Base-by-base conservation (phyloP, 2,888 invertebrate genomes). In the Ichneumoninae sp. region DNA sequence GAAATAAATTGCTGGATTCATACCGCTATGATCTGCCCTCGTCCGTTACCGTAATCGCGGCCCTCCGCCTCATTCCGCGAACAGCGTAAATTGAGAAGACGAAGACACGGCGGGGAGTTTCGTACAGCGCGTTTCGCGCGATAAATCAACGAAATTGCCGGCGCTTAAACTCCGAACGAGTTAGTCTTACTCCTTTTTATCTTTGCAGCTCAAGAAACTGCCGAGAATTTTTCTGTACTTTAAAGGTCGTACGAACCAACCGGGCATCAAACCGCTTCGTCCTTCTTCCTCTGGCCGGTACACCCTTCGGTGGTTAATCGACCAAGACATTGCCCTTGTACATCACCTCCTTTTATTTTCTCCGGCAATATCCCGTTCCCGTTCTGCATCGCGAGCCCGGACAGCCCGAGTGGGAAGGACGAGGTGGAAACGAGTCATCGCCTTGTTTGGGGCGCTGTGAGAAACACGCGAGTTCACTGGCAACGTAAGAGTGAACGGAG, bases 261-360 rank as follows among this genome's bases (percentile, higher is more conserved):
- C n/a, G 63, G 26, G 71, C 76, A 66, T 54, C 66, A 66, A 26
- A 76, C n/a, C 66, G 36, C 68, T 44, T 77, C 54, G 54, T 57
- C 68, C 54, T 68, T 71, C 68, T 57, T 75, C 52, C 52, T 36
- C 10, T 10, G 73, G 40, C 50, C 66, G 73, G 65, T 70, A 54
- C 81, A 80, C 82, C 80, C 69, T 83, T 79, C 77, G 76, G 63
- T 66, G 84, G 85, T 88, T 88, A 87, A 89, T 89, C 88, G 88
- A 80, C 74, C 86, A 86, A 86, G 85, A 86, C 87, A 89, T 87
- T 88, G 88, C 85, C 60, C 82, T 81, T 82, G 60, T 75, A 70
- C 70, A 82, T 26, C 84, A 65, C 66, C 65, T 76, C 33, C 44
- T 40, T 54, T n/a, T 52, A 54, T 30, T 66, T 54, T 44, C 60